phyloP scores from a whole-genome alignment of 1,140 invertebrate genomes.

The Eueides isabella region DNA sequence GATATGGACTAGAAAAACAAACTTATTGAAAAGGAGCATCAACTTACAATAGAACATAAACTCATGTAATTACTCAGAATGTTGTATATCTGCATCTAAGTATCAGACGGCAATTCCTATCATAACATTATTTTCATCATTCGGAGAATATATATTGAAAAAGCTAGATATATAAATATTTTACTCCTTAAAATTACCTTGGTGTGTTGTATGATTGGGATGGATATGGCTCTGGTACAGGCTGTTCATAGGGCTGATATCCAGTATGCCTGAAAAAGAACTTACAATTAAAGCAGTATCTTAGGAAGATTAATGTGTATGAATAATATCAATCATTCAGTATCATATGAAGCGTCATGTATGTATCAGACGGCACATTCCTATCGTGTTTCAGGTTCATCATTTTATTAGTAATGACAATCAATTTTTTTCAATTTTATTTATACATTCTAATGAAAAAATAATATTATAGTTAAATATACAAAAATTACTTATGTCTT shows the following conservation, averaged over 20 bases:
- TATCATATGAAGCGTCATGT: conserved; percentile 64
- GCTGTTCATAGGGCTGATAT: conserved; percentile 72
- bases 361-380: conserved; percentile 81
- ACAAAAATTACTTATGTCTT: no score
- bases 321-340: conserved; percentile 23
- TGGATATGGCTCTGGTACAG: conserved; percentile 64
- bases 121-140: conserved; percentile 68
- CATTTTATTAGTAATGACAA: conserved; percentile 43
- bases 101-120: conserved; percentile 81
- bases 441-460: neutral
- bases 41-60: neutral
- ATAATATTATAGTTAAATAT: no score
- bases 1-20: conserved; percentile 61
- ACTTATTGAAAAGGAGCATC: neutral
- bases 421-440: neutral
- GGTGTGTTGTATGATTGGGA: conserved; percentile 59
- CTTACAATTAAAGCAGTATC: neutral
- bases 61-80: conserved; percentile 47
- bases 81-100: conserved; percentile 65
- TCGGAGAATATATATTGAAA: neutral
- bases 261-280: conserved; percentile 63
- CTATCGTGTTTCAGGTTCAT: conserved; percentile 77
- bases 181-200: conserved; percentile 48
- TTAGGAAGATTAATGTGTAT: neutral
- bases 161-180: neutral